Percentiles rank a stretch among this genome's conserved stretches.
Evolutionary conservation across 2,888 invertebrate genomes (phyloP).

Genomic region (Blomia tropicalis): DNA sequence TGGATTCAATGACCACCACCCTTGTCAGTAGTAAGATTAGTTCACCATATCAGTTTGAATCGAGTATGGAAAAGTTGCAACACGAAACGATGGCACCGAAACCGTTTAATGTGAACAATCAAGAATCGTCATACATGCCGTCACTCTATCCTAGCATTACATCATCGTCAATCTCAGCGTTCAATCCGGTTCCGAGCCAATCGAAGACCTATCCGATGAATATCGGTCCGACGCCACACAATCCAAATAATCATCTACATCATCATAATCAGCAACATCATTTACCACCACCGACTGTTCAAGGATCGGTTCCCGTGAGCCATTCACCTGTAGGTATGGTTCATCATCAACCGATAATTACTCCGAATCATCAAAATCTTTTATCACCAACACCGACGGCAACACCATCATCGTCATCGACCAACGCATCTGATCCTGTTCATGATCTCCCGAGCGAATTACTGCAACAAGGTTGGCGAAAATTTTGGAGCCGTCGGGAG

Average conservation of each 20-base stretch:
- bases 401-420: slow-evolving; percentile 26
- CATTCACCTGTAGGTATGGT: background rate
- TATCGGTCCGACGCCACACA: background rate
- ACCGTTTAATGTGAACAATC: slow-evolving; percentile 2
- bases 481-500: slow-evolving; percentile 89
- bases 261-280: too few species aligned
- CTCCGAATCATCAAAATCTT: slow-evolving; percentile 18
- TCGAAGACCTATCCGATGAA: background rate
- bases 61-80: background rate
- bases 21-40: too few species aligned
- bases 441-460: slow-evolving; percentile 49
- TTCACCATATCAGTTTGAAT: background rate
- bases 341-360: slow-evolving; percentile 1
- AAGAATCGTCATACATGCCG: background rate
- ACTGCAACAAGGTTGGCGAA: slow-evolving; percentile 79
- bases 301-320: background rate
- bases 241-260: background rate
- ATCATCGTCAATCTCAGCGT: slow-evolving; percentile 11
- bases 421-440: slow-evolving; percentile 31
- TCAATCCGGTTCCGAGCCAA: background rate
- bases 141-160: background rate
- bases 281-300: background rate
- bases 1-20: background rate
- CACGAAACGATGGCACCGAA: slow-evolving; percentile 4
- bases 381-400: slow-evolving; percentile 28